Base-by-base conservation (phyloP, 2,888 invertebrate species). In the Emesis russula region DNA sequence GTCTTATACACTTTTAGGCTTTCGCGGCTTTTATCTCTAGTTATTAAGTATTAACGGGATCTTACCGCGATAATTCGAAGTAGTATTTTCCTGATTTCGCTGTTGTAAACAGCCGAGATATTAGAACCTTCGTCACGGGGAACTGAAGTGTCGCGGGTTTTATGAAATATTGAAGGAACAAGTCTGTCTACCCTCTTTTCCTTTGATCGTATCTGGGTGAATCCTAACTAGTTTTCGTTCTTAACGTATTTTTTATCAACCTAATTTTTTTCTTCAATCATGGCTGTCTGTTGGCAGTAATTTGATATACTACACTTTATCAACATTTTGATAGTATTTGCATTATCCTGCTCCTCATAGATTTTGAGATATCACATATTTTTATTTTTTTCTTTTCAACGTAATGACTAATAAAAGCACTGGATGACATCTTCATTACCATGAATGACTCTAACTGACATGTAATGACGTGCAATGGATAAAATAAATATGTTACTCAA, bases 361-460 rank as follows among this genome's bases (percentile, higher is more conserved):
- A 53, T 53, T 53, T 53, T 53, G 53, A 53, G 53, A 53, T 53
- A 53, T n/a, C 53, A 53, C 58, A 58, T 58, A n/a, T 58, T 58
- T 58, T 58, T n/a, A n/a, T 9, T 58, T 58, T 58, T 58, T 58
- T 58, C n/a, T 11, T 53, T 15, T 53, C 3, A 58, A 58, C n/a
- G 58, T 58, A 58, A 58, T 58, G 58, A 58, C 58, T n/a, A n/a
- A 11, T 58, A n/a, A 9, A 58, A n/a, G 58, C 6, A 58, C 58
- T 58, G n/a, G 11, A 58, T 58, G 58, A 58, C 58, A 58, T 58
- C 58, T 58, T 58, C 58, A 58, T 58, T 58, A 58, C 58, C 58
- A 58, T 58, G 58, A 58, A 58, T 58, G 58, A 58, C 58, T 58
- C n/a, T 58, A 9, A 58, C 3, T 58, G 6, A 15, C 58, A 5